Base-by-base conservation (phyloP, 2,888 invertebrate genomes). In the Chesias legatella region DNA sequence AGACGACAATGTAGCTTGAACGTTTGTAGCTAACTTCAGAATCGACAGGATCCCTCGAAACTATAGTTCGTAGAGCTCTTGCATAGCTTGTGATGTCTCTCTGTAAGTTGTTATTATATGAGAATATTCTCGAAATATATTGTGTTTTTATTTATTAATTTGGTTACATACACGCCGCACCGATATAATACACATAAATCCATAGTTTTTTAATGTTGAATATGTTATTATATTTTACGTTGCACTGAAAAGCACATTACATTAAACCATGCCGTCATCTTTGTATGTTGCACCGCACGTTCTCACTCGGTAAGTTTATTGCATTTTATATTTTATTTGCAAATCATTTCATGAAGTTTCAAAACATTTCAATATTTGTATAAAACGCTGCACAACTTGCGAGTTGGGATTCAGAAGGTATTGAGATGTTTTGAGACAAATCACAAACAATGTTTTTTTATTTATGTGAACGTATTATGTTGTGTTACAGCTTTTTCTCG, bases 31-130 rank as follows among this genome's bases (percentile, higher is more conserved):
- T 3, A 3, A 17, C 5, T 17, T 17, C 13, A 17, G 13, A 17
- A 17, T 17, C 25, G 29, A 26, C 17, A 32, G n/a, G 23, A 29
- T 9, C 34, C 39, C 28, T 43, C 11, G 35, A 25, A 33, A 41
- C 32, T 37, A 52, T 51, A 53, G 33, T 54, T 53, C 45, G 44
- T 45, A 55, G 51, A 58, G 57, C 62, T 59, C 57, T 61, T 57
- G 59, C 62, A 53, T 70, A 60, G 72, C 77, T 75, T 70, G 71
- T 70, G 67, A 67, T 65, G 68, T 70, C 65, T 76, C 69, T 74
- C 63, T 79, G 63, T 79, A 79, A 74, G 77, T 78, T 80, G 79
- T 83, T 80, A 83, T 79, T 84, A 83, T 81, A 83, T 72, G 77
- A 78, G 74, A 74, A 68, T 64, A 71, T 79, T 83, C 81, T 78